Evolutionary conservation across 2,113 vertebrate genomes (phyloP).

Genomic region (Phyllostomus hastatus): DNA sequence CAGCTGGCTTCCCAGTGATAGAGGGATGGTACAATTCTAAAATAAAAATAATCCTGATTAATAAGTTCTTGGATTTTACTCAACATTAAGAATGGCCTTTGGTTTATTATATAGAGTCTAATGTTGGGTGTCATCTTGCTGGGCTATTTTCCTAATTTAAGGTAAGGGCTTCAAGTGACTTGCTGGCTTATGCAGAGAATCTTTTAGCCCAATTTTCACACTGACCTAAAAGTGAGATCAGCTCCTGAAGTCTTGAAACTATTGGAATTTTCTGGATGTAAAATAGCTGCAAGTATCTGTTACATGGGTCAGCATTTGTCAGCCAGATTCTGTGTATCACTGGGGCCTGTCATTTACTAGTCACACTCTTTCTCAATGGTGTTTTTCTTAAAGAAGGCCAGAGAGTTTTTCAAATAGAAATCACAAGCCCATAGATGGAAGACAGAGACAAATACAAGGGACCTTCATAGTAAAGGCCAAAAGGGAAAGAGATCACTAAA

Average conservation of each 20-base stretch:
- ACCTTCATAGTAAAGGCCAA: background rate
- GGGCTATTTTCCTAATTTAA: background rate
- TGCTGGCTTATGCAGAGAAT: background rate
- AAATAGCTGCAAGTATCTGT: background rate
- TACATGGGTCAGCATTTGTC: background rate
- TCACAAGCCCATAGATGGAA: background rate
- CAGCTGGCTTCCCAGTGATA: constrained; percentile 23
- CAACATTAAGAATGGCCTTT: constrained; percentile 2
- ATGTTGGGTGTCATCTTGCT: background rate
- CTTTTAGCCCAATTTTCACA: background rate
- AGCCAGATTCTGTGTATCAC: background rate
- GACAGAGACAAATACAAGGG: background rate
- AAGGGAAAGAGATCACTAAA: background rate
- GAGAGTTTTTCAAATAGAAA: constrained; percentile 18
- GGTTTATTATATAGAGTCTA: background rate
- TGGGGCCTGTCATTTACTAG: background rate
- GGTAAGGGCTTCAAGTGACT: background rate
- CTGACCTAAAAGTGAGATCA: background rate
- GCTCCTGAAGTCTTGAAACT: background rate
- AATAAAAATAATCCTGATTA: constrained; percentile 26
- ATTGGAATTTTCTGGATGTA: background rate
- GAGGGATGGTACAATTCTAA: background rate
- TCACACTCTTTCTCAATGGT: background rate
- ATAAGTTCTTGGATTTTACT: constrained; percentile 50
- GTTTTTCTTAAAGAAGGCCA: background rate